Evolutionary conservation across 2,888 invertebrate genomes (phyloP).

Genomic region (Poecilus cupreus): DNA sequence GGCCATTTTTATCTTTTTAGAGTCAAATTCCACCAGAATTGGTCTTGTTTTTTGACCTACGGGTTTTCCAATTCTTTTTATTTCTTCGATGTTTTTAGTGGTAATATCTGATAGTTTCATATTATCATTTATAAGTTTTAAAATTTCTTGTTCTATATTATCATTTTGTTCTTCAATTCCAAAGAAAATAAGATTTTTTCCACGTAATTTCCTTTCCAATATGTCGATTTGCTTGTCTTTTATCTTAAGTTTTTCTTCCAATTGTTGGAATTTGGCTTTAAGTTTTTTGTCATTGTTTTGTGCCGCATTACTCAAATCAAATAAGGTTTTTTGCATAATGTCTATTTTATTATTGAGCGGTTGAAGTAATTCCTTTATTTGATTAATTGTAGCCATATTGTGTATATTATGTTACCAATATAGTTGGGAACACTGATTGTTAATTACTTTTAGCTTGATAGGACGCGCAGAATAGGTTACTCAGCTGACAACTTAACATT

Average conservation of each 20-base stretch:
- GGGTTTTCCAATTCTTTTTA: too few relatives aligned
- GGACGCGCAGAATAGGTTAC: neutral
- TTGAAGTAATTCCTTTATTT: neutral
- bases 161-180: neutral
- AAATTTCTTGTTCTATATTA: neutral
- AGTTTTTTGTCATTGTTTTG: neutral
- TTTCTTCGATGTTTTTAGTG: neutral
- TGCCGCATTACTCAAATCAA: neutral
- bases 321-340: neutral
- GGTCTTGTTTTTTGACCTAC: neutral
- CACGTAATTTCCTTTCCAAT: neutral
- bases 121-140: neutral
- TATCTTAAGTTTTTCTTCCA: neutral
- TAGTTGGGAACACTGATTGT: neutral
- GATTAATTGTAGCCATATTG: neutral
- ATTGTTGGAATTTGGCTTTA: neutral
- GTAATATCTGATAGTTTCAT: neutral
- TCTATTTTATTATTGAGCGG: neutral
- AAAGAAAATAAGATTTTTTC: slow-evolving; percentile 2
- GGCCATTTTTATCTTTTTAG: neutral
- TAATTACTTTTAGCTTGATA: neutral
- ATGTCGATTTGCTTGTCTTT: neutral
- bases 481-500: neutral
- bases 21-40: neutral
- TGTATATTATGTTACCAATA: neutral